Percentiles rank a stretch among this genome's conserved stretches.
These are phyloP conservation scores for Coreius guichenoti DNA, from an alignment of 2,797 vertebrate genomes.

Conservation along the genomic window DNA sequence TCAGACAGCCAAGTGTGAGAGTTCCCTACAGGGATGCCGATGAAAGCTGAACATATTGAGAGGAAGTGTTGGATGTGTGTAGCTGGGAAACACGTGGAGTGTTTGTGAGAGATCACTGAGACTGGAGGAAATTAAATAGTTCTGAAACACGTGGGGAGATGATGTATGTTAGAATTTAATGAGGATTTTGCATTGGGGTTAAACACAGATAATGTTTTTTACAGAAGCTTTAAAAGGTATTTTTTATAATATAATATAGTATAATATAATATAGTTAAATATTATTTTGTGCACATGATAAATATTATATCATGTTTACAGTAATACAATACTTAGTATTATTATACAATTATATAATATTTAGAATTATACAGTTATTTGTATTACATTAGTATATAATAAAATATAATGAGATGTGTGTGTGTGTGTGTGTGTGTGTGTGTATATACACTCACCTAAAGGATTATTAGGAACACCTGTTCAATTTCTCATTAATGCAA, in stretches of 20 bases:
- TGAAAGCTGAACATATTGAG: slow-evolving; percentile 51
- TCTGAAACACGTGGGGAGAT: not conserved
- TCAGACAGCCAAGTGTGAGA: slow-evolving; percentile 35
- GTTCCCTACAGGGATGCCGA: slow-evolving; percentile 37
- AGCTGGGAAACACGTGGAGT: slow-evolving; percentile 1
- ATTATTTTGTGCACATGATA: too few relatives aligned
- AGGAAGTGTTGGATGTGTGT: slow-evolving; percentile 28
- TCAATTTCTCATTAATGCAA: too few relatives aligned
- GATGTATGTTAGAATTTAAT: slow-evolving; percentile 3
- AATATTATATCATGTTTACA: not conserved
- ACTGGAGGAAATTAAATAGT: not conserved
- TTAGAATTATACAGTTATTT: not conserved
- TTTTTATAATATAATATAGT: not conserved
- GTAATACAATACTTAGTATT: not conserved
- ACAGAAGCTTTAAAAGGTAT: not conserved
- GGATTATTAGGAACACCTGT: too few relatives aligned
- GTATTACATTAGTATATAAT: not conserved
- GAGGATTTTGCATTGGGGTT: not conserved
- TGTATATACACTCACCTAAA: too few relatives aligned
- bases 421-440: too few relatives aligned
- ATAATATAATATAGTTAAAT: too few relatives aligned
- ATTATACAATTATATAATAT: not conserved
- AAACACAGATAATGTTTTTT: not conserved
- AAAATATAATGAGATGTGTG: too few relatives aligned
- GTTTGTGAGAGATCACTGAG: slow-evolving; percentile 17